Evolutionary conservation across 2,888 invertebrate genomes (phyloP), one percentile per base, ranked within the genome.

Genomic region (Agrochola litura): DNA sequence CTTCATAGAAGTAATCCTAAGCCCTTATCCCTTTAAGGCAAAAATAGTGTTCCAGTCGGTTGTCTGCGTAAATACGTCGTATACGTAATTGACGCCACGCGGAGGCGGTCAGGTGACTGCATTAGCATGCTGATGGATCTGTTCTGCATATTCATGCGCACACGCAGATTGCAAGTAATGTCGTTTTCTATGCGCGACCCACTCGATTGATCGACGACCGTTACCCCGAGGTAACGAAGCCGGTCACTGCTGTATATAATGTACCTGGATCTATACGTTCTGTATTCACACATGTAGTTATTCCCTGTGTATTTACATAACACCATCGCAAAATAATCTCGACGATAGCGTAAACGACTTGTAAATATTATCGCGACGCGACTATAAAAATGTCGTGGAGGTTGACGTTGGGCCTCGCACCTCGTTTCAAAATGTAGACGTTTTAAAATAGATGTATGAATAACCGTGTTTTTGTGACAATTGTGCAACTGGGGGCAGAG

Each of bases 91-190:
- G 82, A 89, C 87, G 84, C 86, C 79, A 83, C 85, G 76, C 74
- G 79, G 82, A 78, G 81, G 89, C 84, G 85, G 88, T 87, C 88
- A 85, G 87, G 87, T 86, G 87, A 87, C 88, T 88, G 85, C 83
- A 93, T 92, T 93, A 91, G 88, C 90, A 92, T 92, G 89, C 90
- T 91, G 93, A 92, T 92, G 89, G 92, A 91, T 92, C 79, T 89
- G 90, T 83, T 89, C 85, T 91, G 90, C 90, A 92, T 92, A 92
- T 92, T 92, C 90, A 92, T 90, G 88, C 84, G 79, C 82, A 81
- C 86, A 88, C 88, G 88, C 85, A 81, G 80, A 83, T 86, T 76
- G 81, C 86, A 82, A 88, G 82, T 84, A 89, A 89, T 82, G 85
- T 82, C 77, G 81, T 88, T 87, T 88, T 87, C 86, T 84, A 83